phyloP scores from a whole-genome alignment of 2,888 invertebrate genomes.

The Cheilosia vernalis region DNA sequence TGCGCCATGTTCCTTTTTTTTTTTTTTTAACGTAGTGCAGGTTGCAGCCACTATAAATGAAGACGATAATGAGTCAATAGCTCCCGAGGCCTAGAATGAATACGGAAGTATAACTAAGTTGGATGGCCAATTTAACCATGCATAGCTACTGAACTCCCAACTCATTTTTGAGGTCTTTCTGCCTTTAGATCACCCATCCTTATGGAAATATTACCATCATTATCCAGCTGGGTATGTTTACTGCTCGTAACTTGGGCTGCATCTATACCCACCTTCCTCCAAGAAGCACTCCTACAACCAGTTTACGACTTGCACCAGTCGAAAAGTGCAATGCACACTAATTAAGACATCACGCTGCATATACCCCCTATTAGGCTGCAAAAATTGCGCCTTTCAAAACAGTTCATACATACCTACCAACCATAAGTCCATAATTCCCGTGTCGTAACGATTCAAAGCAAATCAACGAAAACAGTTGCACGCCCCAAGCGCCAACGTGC shows the following conservation, averaged over 20 bases:
- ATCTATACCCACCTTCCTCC: background rate
- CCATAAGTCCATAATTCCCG: slow-evolving; percentile 24
- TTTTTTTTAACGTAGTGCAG: no score
- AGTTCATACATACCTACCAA: slow-evolving; percentile 2
- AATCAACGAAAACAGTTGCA: slow-evolving; percentile 54
- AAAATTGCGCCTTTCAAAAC: slow-evolving; percentile 4
- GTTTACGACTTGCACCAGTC: background rate
- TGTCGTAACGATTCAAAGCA: slow-evolving; percentile 34
- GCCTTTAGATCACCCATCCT: no score
- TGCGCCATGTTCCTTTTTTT: no score
- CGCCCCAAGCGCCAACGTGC: slow-evolving; percentile 54
- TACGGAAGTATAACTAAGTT: no score
- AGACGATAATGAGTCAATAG: no score
- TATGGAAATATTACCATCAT: no score
- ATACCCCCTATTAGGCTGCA: slow-evolving; percentile 26
- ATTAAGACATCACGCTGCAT: slow-evolving; percentile 48
- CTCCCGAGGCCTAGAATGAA: no score
- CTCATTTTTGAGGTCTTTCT: no score
- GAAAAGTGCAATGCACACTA: slow-evolving; percentile 2
- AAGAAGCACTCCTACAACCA: background rate
- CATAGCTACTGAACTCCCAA: no score
- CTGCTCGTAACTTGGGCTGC: background rate
- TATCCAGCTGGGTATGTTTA: no score
- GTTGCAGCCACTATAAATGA: no score
- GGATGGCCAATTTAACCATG: no score